These are phyloP conservation scores for Rachycentron canadum DNA, from an alignment of 2,797 vertebrate species.

Conservation along the genomic window DNA sequence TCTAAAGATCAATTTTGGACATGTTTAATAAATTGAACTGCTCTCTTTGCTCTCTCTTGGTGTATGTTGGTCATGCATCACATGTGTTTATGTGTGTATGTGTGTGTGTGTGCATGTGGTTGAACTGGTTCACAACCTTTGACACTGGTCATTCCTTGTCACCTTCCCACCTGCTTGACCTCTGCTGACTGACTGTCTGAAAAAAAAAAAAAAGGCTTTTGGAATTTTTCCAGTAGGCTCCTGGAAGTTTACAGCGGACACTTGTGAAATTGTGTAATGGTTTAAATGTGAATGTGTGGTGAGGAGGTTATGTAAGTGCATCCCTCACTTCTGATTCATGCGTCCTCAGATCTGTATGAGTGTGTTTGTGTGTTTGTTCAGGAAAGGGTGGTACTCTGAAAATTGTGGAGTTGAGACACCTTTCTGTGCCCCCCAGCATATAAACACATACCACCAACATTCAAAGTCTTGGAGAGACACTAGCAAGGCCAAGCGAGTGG, in stretches of 20 bases:
- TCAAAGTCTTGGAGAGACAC: conserved; percentile 72
- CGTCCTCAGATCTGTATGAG: conserved; percentile 67
- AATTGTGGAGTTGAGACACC: conserved; percentile 63
- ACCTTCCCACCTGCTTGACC: conserved; percentile 32
- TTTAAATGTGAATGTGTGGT: conserved; percentile 72
- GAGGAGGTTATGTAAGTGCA: conserved; percentile 74
- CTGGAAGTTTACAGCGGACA: conserved; percentile 64
- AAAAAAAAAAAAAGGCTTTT: conserved; percentile 36
- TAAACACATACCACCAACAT: conserved; percentile 68
- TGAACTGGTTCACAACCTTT: conserved; percentile 22
- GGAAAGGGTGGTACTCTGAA: conserved; percentile 58
- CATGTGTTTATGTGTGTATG: neutral
- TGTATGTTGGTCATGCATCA: neutral
- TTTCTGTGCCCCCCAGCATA: conserved; percentile 59
- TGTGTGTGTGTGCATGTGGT: neutral
- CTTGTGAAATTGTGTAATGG: conserved; percentile 72
- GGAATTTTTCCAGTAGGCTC: conserved; percentile 49
- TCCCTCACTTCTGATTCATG: conserved; percentile 76
- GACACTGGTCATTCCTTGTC: conserved; percentile 33
- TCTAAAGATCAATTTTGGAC: neutral
- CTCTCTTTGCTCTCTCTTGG: neutral
- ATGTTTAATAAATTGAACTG: conserved; percentile 9
- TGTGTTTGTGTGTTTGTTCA: conserved; percentile 61
- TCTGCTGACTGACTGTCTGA: conserved; percentile 24
- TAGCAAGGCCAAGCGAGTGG: conserved; percentile 67